phyloP scores from a whole-genome alignment of 2,888 invertebrate species.

The Oxyscelio sp. region DNA sequence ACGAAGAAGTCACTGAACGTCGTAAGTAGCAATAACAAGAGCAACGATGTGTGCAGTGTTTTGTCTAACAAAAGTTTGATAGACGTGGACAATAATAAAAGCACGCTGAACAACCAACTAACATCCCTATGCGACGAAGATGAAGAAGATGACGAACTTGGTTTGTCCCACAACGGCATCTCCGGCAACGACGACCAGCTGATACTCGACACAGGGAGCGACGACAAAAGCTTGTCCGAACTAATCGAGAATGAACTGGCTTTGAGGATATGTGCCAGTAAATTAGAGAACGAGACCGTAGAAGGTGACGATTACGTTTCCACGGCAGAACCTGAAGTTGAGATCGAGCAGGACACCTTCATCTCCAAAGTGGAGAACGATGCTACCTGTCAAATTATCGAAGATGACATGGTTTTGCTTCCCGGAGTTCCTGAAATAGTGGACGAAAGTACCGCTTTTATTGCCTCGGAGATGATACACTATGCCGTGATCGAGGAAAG shows the following conservation, averaged over 20 bases:
- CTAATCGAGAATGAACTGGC: conserved; percentile 87
- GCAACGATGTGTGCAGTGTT: conserved; percentile 86
- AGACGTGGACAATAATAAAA: conserved; percentile 82
- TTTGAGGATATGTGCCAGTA: conserved; percentile 84
- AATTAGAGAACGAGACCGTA: conserved; percentile 68
- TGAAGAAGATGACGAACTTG: conserved; percentile 84
- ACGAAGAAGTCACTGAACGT: conserved; percentile 87
- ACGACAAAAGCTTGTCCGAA: conserved; percentile 87
- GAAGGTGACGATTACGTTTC: conserved; percentile 37
- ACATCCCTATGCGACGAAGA: conserved; percentile 85
- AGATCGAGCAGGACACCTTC: conserved; percentile 10
- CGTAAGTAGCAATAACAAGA: conserved; percentile 87
- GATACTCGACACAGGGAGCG: conserved; percentile 79
- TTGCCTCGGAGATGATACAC: conserved; percentile 83
- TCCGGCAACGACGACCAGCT: conserved; percentile 31
- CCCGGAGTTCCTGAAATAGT: conserved; percentile 40
- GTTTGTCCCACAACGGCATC: conserved; percentile 46
- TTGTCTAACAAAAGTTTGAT: conserved; percentile 88
- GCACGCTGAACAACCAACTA: conserved; percentile 87
- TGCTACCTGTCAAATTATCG: conserved; percentile 45
- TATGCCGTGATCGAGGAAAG: conserved; percentile 80
- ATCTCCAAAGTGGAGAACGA: conserved; percentile 55
- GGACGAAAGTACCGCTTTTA: conserved; percentile 84
- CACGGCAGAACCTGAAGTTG: conserved; percentile 21
- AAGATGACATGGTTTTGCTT: conserved; percentile 40